Conservation (phyloP, 1,140 invertebrate species). For the Drosophila truncata region DNA sequence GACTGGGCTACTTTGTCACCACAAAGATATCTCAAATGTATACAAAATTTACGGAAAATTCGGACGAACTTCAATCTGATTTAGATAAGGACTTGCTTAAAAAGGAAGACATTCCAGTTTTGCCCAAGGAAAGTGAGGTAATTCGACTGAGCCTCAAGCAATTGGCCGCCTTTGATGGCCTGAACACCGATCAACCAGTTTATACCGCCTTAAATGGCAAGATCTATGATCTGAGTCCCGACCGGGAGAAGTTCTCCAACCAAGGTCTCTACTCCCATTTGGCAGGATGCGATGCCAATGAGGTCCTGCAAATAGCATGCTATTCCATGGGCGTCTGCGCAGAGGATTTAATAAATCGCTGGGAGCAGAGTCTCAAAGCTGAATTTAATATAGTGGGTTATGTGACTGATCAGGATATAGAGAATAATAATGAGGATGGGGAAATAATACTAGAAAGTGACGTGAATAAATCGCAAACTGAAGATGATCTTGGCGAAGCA, state of each 20-base stretch:
- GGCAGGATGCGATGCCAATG: slow-evolving; percentile 63
- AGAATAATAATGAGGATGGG: not conserved
- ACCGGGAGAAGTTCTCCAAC: slow-evolving; percentile 24
- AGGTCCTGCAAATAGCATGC: slow-evolving; percentile 51
- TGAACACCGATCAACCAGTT: slow-evolving; percentile 21
- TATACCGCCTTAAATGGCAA: slow-evolving; percentile 68
- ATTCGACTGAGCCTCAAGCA: slow-evolving; percentile 33
- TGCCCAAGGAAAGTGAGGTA: not conserved
- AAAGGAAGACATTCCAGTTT: not conserved
- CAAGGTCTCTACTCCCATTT: slow-evolving; percentile 43
- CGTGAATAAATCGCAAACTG: not conserved
- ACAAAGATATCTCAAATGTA: slow-evolving; percentile 26
- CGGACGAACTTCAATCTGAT: not conserved
- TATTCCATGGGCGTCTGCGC: slow-evolving; percentile 29
- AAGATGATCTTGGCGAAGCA: not conserved
- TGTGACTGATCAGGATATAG: slow-evolving; percentile 38
- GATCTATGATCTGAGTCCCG: slow-evolving; percentile 61
- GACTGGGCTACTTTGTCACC: slow-evolving; percentile 57
- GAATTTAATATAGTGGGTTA: slow-evolving; percentile 63
- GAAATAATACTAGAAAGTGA: not conserved
- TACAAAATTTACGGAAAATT: not conserved
- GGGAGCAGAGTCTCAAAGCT: slow-evolving; percentile 54
- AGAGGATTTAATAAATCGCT: slow-evolving; percentile 30
- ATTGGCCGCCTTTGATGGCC: slow-evolving; percentile 46
- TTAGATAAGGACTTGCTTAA: not conserved